A percentile compares a stretch with the other conserved stretches of the same genome.
phyloP scores from a whole-genome alignment of 2,888 invertebrate species.

The Nephrocerus scutellatus region DNA sequence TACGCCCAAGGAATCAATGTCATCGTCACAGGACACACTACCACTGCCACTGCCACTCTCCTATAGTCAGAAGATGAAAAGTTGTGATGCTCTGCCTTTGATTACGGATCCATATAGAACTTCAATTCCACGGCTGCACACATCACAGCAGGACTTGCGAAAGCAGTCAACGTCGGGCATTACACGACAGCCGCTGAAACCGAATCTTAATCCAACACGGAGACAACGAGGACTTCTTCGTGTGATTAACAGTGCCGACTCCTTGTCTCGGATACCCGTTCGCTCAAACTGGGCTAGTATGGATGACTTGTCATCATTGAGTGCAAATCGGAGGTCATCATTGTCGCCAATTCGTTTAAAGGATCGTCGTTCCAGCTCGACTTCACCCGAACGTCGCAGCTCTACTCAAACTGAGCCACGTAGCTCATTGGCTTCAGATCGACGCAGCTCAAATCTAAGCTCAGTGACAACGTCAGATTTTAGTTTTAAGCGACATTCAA shows the following conservation, averaged over 20 bases:
- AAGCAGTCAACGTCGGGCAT: slow-evolving; percentile 31
- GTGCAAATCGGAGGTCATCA: slow-evolving; percentile 21
- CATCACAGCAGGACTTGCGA: slow-evolving; percentile 33
- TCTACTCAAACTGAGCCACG: slow-evolving; percentile 39
- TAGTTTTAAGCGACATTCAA: slow-evolving; percentile 39
- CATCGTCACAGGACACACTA: slow-evolving; percentile 35
- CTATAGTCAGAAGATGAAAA: slow-evolving; percentile 30
- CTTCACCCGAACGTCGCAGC: slow-evolving; percentile 43
- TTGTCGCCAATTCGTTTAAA: slow-evolving; percentile 25
- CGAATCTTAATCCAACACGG: slow-evolving; percentile 43
- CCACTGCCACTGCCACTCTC: slow-evolving; percentile 13
- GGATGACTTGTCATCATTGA: slow-evolving; percentile 33
- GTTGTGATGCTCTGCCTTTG: slow-evolving; percentile 38
- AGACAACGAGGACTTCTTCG: slow-evolving; percentile 41
- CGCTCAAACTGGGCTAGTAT: slow-evolving; percentile 41
- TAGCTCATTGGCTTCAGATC: slow-evolving; percentile 34
- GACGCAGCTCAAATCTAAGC: slow-evolving; percentile 44
- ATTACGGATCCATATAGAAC: slow-evolving; percentile 37
- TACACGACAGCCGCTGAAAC: slow-evolving; percentile 33
- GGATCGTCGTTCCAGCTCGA: slow-evolving; percentile 39
- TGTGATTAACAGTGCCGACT: slow-evolving; percentile 35
- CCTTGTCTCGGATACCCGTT: slow-evolving; percentile 31
- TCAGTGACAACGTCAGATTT: slow-evolving; percentile 44
- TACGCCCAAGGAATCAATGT: slow-evolving; percentile 32
- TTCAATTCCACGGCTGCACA: slow-evolving; percentile 37